Evolutionary conservation across 2,888 invertebrate species (phyloP), one percentile per base, ranked within the genome.

Genomic region (Hybos culiciformis): DNA sequence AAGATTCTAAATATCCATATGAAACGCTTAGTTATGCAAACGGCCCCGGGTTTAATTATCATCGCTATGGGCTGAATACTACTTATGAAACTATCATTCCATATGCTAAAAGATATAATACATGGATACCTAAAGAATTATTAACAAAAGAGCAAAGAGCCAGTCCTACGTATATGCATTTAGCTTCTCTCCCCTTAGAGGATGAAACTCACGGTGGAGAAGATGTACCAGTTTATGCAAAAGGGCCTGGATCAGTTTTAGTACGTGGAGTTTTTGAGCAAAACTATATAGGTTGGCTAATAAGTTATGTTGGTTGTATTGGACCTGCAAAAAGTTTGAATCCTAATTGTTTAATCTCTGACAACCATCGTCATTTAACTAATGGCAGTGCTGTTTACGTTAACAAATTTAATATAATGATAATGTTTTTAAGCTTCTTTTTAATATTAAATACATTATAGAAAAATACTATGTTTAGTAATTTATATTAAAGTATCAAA

Each of bases 171-270:
- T 74, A 74, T 46, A 63, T 62, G 5, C 69, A 72, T 50, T 59
- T 72, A 51, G 71, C 74, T 1, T 61, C 66, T 1, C 59, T 67
- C 37, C 67, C 70, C 12, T 52, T 69, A 36, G 62, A 68, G 34
- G 70, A 72, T 47, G 77, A 75, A 44, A 72, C 75, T 0, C 78
- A 78, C 50, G 75, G 76, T 2, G 78, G 78, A 2, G 81, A 82
- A 57, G 82, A 83, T 59, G 80, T 83, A 1, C 71, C 74, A 3
- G 72, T 80, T 7, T 79, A 74, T 56, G 78, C 80, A 23, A 61
- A 57, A 26, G 79, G 70, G 46, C 78, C 75, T 1, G 74, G 75
- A 53, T 60, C 76, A 11, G 73, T 75, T 50, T 57, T 80, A 24
- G 67, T 80, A 39, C 70, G 74, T 31, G 76, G 77, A n/a, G 72